These are phyloP conservation scores for Latrodectus elegans DNA, from an alignment of 2,888 invertebrate genomes.

Conservation along the genomic window DNA sequence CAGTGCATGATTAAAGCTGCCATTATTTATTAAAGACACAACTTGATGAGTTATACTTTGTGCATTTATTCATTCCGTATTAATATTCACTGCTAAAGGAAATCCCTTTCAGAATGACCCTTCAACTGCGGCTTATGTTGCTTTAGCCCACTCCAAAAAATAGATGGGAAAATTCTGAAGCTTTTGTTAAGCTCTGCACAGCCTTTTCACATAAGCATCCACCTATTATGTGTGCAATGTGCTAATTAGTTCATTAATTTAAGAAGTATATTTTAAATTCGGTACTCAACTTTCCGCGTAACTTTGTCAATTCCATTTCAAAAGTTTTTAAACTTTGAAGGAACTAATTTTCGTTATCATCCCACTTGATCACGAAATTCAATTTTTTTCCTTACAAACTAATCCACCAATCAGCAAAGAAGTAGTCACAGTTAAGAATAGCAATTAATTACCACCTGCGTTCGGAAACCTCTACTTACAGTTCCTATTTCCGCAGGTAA, in stretches of 20 bases:
- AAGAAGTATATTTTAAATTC: conserved; percentile 65
- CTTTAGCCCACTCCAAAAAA: conserved; percentile 28
- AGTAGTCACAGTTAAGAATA: conserved; percentile 59
- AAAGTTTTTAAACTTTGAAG: conserved; percentile 65
- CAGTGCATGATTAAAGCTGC: neutral
- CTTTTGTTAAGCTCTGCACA: conserved; percentile 15
- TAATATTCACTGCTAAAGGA: conserved; percentile 25
- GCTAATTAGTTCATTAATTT: conserved; percentile 69
- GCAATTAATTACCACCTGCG: conserved; percentile 66
- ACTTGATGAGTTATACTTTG: conserved; percentile 31
- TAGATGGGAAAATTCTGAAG: conserved; percentile 15
- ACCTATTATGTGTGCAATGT: conserved; percentile 33
- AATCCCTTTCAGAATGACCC: conserved; percentile 46
- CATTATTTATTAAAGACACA: conserved; percentile 19
- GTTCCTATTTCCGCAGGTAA: conserved; percentile 48
- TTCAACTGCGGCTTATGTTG: conserved; percentile 38
- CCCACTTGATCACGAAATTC: conserved; percentile 58
- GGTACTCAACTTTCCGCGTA: conserved; percentile 35
- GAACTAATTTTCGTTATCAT: conserved; percentile 65
- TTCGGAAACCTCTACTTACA: neutral
- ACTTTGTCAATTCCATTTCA: conserved; percentile 52
- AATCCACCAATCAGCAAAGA: conserved; percentile 67
- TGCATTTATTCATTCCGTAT: conserved; percentile 41
- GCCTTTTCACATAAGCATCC: conserved; percentile 53
- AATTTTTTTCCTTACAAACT: conserved; percentile 59